Evolutionary conservation across 1,140 invertebrate species (phyloP), one percentile per base, ranked within the genome.

Genomic region (Drosophila repletoides): DNA sequence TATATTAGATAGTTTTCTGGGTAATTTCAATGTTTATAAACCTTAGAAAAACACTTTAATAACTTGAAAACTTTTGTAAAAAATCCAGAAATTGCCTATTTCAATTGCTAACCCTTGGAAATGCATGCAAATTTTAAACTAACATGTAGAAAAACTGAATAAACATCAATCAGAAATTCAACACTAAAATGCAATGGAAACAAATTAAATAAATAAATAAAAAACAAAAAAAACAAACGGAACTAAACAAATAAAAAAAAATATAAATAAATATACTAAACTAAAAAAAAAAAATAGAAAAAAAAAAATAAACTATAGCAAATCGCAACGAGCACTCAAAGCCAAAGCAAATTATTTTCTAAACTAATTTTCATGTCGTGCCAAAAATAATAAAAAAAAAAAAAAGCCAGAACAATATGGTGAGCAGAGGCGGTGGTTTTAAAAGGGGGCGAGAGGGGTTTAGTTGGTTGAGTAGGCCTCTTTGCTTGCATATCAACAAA

Each of bases 331-430:
- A 86, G 79, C 79, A 84, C 79, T 84, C 79, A 84, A 79, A 86
- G 79, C 86, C 79, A 84, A 84, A 84, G 79, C 79, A 72, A 84
- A 84, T 84, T 84, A 84, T 79, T 71, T 86, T 84, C 79, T 84
- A 84, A 84, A 84, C 79, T 84, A 86, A 84, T 84, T 84, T 83
- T 84, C 79, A 71, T 84, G 79, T 79, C 79, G 79, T 84, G 79
- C 79, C 79, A 84, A 84, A 84, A 84, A 84, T 84, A 84, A 84
- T 86, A 84, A 86, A 76, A 79, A 73, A 43, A 72, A 76, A 36
- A 68, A 56, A 28, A 59, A 33, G 15, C 43, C 7, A 34, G 19
- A 58, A 48, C 22, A 21, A 48, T n/a, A n/a, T n/a, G n/a, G 45
- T 5, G 41, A 10, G n/a, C 36, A 19, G 40, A 28, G 29, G 33